These are phyloP conservation scores for Hyposoter dolosus DNA, from an alignment of 2,888 invertebrate species.

Conservation along the genomic window DNA sequence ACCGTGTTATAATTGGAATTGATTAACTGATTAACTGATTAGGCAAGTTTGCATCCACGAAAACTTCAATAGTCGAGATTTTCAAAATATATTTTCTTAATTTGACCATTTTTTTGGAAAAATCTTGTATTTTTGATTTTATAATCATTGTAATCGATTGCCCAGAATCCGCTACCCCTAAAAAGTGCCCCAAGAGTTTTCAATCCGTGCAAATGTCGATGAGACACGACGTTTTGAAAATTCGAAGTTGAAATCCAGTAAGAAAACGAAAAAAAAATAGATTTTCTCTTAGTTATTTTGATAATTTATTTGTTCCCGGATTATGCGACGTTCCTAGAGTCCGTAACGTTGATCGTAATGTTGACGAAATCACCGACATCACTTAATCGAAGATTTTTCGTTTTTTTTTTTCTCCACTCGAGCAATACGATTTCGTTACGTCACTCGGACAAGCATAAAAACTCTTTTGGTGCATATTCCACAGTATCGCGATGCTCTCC, in stretches of 20 bases:
- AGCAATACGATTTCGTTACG: constrained; percentile 79
- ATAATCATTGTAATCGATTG: no score
- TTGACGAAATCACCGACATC: neutral
- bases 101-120: no score
- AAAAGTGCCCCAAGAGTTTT: no score
- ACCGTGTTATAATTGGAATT: neutral
- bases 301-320: neutral
- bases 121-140: no score
- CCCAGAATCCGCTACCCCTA: no score
- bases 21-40: neutral
- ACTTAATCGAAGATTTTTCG: neutral
- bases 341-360: neutral
- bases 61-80: no score
- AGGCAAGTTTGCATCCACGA: neutral
- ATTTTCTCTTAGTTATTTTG: neutral
- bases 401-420: constrained; percentile 66
- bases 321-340: neutral
- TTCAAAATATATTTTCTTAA: no score
- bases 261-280: no score
- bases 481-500: constrained; percentile 2
- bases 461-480: constrained; percentile 33
- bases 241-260: no score
- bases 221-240: no score
- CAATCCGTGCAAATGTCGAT: no score
- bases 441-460: constrained; percentile 69